Conservation (phyloP, 2,797 vertebrate genomes). For the Uromys caudimaculatus region DNA sequence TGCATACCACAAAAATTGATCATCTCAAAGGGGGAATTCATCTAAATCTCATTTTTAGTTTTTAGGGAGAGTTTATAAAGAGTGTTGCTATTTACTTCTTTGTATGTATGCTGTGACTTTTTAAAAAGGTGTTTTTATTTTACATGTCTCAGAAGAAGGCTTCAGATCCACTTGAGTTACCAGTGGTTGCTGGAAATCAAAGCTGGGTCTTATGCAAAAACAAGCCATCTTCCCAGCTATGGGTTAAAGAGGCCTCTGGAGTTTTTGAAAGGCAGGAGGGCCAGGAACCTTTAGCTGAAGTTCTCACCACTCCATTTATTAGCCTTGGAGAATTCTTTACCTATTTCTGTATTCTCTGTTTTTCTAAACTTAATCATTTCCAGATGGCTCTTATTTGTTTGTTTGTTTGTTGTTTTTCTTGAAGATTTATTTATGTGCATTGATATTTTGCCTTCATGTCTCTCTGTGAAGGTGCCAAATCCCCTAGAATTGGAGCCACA, state of each 20-base stretch:
- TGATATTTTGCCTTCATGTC: neutral
- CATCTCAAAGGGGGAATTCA: neutral
- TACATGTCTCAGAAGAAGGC: neutral
- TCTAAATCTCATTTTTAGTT: conserved; percentile 35
- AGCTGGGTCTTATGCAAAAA: neutral
- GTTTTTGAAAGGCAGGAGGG: neutral
- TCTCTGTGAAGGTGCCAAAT: neutral
- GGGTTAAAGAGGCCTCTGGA: neutral
- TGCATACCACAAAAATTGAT: conserved; percentile 1
- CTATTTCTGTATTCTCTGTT: neutral
- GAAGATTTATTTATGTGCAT: neutral
- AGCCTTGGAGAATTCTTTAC: neutral
- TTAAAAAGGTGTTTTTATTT: neutral
- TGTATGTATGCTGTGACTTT: neutral
- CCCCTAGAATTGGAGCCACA: neutral
- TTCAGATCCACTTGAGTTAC: neutral
- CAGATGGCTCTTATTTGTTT: neutral
- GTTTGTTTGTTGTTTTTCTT: neutral
- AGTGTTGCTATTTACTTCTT: neutral
- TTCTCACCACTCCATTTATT: neutral
- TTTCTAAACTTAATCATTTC: neutral
- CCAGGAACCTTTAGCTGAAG: neutral
- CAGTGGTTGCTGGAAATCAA: neutral
- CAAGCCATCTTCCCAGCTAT: neutral
- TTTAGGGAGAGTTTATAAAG: conserved; percentile 24